These are phyloP conservation scores for Lamproptera curius DNA, from an alignment of 2,888 invertebrate species.

Conservation along the genomic window DNA sequence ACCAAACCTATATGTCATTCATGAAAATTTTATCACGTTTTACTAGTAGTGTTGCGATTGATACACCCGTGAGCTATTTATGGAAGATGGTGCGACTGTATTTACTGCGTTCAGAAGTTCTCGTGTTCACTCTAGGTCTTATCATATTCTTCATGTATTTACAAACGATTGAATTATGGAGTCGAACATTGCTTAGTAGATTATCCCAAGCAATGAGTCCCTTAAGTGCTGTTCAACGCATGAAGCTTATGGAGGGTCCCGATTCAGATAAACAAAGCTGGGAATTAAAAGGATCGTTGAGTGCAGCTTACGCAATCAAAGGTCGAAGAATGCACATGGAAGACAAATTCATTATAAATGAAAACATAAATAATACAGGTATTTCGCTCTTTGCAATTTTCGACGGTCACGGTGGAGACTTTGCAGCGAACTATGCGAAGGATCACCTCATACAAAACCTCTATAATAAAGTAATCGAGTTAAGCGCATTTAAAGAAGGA, in stretches of 20 bases:
- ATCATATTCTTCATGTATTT: constrained; percentile 87
- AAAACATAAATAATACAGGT: constrained; percentile 90
- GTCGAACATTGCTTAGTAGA: constrained; percentile 84
- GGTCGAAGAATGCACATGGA: constrained; percentile 96
- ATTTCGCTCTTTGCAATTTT: constrained; percentile 94
- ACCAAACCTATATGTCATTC: constrained; percentile 92
- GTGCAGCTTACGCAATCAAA: constrained; percentile 93
- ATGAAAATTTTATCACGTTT: constrained; percentile 91
- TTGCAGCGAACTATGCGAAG: constrained; percentile 95
- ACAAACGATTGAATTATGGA: constrained; percentile 91
- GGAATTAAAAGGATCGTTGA: constrained; percentile 86
- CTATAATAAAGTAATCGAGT: constrained; percentile 85
- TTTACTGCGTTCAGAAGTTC: constrained; percentile 87
- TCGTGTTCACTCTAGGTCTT: constrained; percentile 84
- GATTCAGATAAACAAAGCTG: constrained; percentile 81
- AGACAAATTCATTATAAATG: constrained; percentile 93
- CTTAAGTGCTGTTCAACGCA: constrained; percentile 78
- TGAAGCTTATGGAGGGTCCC: constrained; percentile 74
- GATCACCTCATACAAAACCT: constrained; percentile 91
- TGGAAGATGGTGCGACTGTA: constrained; percentile 89
- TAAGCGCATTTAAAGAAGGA: constrained; percentile 83
- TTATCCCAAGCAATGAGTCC: constrained; percentile 82
- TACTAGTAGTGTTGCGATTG: constrained; percentile 87
- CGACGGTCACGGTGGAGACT: constrained; percentile 97
- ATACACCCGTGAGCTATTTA: constrained; percentile 85